Base-by-base conservation (phyloP, 2,113 vertebrate genomes). In the Halichoerus grypus region DNA sequence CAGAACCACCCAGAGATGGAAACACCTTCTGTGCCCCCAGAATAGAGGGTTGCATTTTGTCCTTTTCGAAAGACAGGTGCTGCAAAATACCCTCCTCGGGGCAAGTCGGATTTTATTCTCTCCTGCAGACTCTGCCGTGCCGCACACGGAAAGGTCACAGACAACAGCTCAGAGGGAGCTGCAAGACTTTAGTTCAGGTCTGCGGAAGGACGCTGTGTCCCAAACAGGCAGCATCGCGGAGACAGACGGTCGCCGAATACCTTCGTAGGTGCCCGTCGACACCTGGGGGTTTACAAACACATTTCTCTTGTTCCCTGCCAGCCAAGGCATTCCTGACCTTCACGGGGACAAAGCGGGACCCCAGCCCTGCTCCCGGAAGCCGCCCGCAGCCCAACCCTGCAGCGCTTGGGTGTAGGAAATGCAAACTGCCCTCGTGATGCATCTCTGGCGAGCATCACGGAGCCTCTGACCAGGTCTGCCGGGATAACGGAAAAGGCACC, bases 391-490 rank as follows among this genome's bases (percentile, higher is more conserved):
- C 71, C 71, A 24, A 12, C 12, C 36, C 71, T 14, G 7, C 71
- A 22, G 71, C 0, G 5, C 36, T 24, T 13, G 71, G 36, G 10
- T 24, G 11, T 22, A 36, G 71, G 71, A 12, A 42, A 74, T 1
- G 5, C 36, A 2, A 24, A 19, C 15, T 14, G 6, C 28, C 14
- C 33, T 33, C 6, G 0, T 69, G 15, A 24, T 3, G 33, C 67
- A 4, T 11, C 67, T 24, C 36, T 2, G 11, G 10, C 2, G 1
- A 22, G 36, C 11, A 0, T 42, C 71, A 1, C 5, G 2, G 36
- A 13, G 21, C 36, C 36, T 72, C 19, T 4, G 36, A 36, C 33
- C 69, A 13, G 69, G 36, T 39, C 9, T 10, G n/a, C 36, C 0
- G 5, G 21, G 71, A 14, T 24, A 2, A 39, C 9, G 11, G 71